Base-by-base conservation (phyloP, 2,797 vertebrate genomes). In the Crax fasciolata region DNA sequence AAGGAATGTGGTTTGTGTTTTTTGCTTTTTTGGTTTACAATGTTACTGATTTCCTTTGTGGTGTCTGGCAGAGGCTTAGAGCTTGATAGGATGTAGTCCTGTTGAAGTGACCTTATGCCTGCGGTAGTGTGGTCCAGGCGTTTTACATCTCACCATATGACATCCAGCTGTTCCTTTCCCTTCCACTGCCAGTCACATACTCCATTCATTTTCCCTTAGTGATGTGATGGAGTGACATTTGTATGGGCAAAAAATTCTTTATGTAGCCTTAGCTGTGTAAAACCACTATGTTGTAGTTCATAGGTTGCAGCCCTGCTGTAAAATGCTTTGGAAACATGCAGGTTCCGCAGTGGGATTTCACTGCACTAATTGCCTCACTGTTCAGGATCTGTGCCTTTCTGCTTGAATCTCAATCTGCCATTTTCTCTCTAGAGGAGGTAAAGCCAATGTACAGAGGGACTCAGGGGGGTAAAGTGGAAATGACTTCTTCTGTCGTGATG, bases 141-240 rank as follows among this genome's bases (percentile, higher is more conserved):
- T 79, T 95, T 77, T 84, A 6, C 59, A 49, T 74, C 41, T 90
- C 32, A 7, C 39, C 28, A 11, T 39, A 18, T 49, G 67, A 93
- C 30, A 17, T 71, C 41, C 92, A 87, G 41, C 41, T 93, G 55
- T 84, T 93, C 94, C 54, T 90, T 95, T 73, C 65, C 32, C 10
- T 73, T 87, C 46, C 44, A 6, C 54, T 87, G 68, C 55, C 46
- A 48, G 74, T 74, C 27, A 17, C 54, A 57, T 48, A 61, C 13
- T 13, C 44, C 19, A 30, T 70, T 57, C 20, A 30, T 61, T 82
- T 87, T 61, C 44, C 16, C 10, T 57, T 70, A 1, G 2, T 68
- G 62, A 65, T 41, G 35, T 80, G 74, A 58, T n/a, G 21, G 25
- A 67, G 12, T 5, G 6, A 58, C 38, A 74, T 61, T 65, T 72